Base-by-base conservation (phyloP, 2,797 vertebrate genomes). In the Hemibagrus guttatus region DNA sequence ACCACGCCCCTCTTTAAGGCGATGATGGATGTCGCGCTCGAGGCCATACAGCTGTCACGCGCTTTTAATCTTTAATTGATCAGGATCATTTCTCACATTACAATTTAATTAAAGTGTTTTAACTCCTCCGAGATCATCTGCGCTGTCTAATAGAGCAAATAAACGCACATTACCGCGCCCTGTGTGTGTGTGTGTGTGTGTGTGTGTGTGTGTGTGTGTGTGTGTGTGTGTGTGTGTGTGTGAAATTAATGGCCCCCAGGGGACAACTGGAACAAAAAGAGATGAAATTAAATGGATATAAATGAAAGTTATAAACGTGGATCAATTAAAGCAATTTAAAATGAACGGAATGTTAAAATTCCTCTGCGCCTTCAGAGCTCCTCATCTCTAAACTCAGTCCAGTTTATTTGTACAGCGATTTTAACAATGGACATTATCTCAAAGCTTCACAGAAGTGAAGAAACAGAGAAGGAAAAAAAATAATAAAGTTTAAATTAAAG, bases 51-150 rank as follows among this genome's bases (percentile, higher is more conserved):
- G 80, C 42, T 95, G 95, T 97, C 96, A 96, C 96, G 95, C 96
- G 95, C 96, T 96, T 87, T 94, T 94, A 93, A 94, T 96, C 95
- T 96, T 96, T 97, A 97, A 97, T 94, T 95, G 92, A 91, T 94
- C 97, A 96, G 97, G 97, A 97, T 96, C 96, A 96, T 97, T 97
- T 96, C 96, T 96, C 96, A 96, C 97, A 96, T 97, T 96, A 96
- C 96, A 91, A 95, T 78, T 28, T 95, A 95, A 97, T 96, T 96
- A 95, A 90, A 91, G 91, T 89, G 90, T 93, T 87, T 90, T 94
- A 92, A 92, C 90, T 92, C 91, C 91, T 92, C 92, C 91, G 91
- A 92, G 90, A 93, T 93, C 94, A 91, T 95, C 90, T 92, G 92
- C 89, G 84, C 89, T 83, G 91, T 85, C 87, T 88, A 92, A 90